Evolutionary conservation across 2,888 invertebrate genomes (phyloP), one percentile per base, ranked within the genome.

Genomic region (Molanna angustata): DNA sequence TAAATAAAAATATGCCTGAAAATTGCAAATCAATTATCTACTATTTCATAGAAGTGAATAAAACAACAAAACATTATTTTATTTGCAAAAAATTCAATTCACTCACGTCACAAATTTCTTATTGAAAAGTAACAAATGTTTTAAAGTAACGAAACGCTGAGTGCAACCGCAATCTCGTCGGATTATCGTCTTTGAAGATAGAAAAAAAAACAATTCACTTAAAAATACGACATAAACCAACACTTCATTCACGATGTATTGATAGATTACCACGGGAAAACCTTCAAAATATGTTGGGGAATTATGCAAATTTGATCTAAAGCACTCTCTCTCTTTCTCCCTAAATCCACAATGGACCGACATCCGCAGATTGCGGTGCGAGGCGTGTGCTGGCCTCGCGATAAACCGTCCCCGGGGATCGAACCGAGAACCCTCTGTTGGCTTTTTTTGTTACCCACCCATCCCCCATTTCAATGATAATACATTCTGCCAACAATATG

Each of bases 401-500:
- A 57, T 57, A 57, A 57, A 57, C 48, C 43, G 48, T 48, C 60
- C 59, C 42, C 58, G 31, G 58, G 56, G 48, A 58, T 58, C 59
- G 57, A 56, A 56, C 49, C 45, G 52, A 57, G 52, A 48, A 41
- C 47, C 48, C 59, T 39, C 20, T 7, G 14, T n/a, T 32, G 19
- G 20, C 39, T 39, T 39, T 22, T 47, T 39, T 39, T 48, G 13
- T 20, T 21, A 22, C 33, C n/a, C 33, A 20, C 22, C 42, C 22
- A 7, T 37, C 47, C 31, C 41, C 13, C 20, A 18, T 33, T 33
- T 4, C 18, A 42, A 49, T 35, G 18, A 33, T 49, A 49, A 49
- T 49, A 21, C 43, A 49, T 49, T 49, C 49, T 13, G 20, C 33
- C 33, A 21, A 49, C 49, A 49, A 49, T 49, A 49, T 49, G 49